Conservation (phyloP, 2,888 invertebrate species). For the Hirtodrosophila alboralis region DNA sequence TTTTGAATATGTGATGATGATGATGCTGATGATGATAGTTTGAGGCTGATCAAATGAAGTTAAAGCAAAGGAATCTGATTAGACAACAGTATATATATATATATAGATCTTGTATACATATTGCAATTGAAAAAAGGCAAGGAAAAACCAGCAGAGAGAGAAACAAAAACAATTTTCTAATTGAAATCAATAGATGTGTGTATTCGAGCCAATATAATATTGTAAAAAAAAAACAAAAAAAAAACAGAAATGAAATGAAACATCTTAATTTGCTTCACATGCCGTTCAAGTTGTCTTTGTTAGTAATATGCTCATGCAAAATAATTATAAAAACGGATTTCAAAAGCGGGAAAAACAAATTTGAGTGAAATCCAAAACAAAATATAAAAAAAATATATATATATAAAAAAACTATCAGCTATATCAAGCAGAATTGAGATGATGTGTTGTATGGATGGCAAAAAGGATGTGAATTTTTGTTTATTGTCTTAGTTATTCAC, state of each 20-base stretch:
- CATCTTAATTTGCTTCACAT: slow-evolving; percentile 57
- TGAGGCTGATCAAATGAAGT: slow-evolving; percentile 28
- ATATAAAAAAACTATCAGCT: slow-evolving; percentile 21
- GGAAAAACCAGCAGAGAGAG: slow-evolving; percentile 7
- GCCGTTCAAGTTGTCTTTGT: slow-evolving; percentile 44
- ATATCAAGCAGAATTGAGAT: slow-evolving; percentile 6
- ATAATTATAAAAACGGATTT: slow-evolving; percentile 25
- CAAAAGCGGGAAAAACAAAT: slow-evolving; percentile 8
- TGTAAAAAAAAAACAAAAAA: slow-evolving; percentile 37
- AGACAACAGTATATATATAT: too few relatives aligned
- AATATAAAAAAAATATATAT: too few relatives aligned
- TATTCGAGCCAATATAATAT: slow-evolving; percentile 29
- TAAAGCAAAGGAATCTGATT: slow-evolving; percentile 27
- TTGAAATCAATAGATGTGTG: slow-evolving; percentile 14
- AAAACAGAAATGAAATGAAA: slow-evolving; percentile 24
- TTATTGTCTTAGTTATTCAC: slow-evolving; percentile 47
- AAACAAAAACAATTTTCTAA: slow-evolving; percentile 15
- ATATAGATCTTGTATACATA: slow-evolving; percentile 15
- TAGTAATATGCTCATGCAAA: slow-evolving; percentile 38
- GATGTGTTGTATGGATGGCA: slow-evolving; percentile 31
- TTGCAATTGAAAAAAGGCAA: slow-evolving; percentile 19
- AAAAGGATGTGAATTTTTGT: slow-evolving; percentile 48
- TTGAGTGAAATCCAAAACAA: slow-evolving; percentile 24
- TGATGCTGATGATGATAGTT: slow-evolving; percentile 35
- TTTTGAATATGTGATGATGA: slow-evolving; percentile 41